phyloP scores from a whole-genome alignment of 2,888 invertebrate species.

The Alsophila aescularia region DNA sequence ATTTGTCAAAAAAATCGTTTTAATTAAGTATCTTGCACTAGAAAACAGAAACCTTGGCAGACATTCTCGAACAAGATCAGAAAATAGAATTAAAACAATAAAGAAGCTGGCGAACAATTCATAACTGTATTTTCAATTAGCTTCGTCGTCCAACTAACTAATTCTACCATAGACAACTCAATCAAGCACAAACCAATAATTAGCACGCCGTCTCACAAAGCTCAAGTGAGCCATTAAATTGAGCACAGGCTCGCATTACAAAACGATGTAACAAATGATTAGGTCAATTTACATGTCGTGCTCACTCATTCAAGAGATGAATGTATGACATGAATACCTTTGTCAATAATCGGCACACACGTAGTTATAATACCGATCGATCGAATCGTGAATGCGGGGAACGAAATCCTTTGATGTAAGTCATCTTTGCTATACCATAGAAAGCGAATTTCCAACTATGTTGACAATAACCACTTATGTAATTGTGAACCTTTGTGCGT shows the following conservation, averaged over 20 bases:
- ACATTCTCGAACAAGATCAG: no score
- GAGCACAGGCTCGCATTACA: constrained; percentile 44
- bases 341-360: constrained; percentile 42
- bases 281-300: constrained; percentile 59
- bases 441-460: constrained; percentile 66
- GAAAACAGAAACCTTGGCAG: no score
- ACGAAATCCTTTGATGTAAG: constrained; percentile 56
- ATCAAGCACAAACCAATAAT: constrained; percentile 31
- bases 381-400: constrained; percentile 47
- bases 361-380: constrained; percentile 41
- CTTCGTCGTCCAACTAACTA: constrained; percentile 17
- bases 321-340: constrained; percentile 50
- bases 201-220: constrained; percentile 28
- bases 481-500: constrained; percentile 65
- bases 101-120: background rate
- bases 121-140: constrained; percentile 19
- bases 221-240: constrained; percentile 35
- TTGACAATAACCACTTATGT: constrained; percentile 67
- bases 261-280: constrained; percentile 59
- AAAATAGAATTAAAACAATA: no score
- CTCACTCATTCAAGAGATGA: constrained; percentile 40
- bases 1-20: no score
- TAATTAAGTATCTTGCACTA: no score
- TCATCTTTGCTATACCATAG: constrained; percentile 56
- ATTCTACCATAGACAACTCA: constrained; percentile 26